Evolutionary conservation across 2,797 vertebrate genomes (phyloP).

Genomic region (Mormyrops attenuatus): DNA sequence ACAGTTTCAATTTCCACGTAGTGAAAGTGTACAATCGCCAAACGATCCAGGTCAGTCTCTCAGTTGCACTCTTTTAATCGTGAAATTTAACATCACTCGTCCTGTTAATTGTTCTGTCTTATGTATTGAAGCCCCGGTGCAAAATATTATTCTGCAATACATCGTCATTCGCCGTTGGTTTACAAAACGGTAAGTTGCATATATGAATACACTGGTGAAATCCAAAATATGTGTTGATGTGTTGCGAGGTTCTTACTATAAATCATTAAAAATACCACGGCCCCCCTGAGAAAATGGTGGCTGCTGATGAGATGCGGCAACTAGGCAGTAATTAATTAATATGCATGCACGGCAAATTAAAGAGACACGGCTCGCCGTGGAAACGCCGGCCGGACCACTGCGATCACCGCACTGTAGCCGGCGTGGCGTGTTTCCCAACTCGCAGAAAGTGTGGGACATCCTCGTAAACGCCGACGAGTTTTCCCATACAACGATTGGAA

Average conservation of each 20-base stretch:
- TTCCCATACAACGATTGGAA: not conserved
- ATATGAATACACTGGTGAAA: not conserved
- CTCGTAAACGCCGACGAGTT: not conserved
- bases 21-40: slow-evolving; percentile 99
- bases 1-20: slow-evolving; percentile 99
- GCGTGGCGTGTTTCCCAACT: not conserved
- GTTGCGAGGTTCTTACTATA: slow-evolving; percentile 26
- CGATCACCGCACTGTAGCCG: not conserved
- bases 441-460: slow-evolving; percentile 5
- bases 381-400: slow-evolving; percentile 15
- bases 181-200: not conserved
- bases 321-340: slow-evolving; percentile 51
- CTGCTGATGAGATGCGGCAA: slow-evolving; percentile 43
- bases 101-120: not conserved
- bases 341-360: slow-evolving; percentile 28
- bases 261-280: slow-evolving; percentile 30
- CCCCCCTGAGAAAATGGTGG: slow-evolving; percentile 4
- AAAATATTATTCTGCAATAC: not conserved
- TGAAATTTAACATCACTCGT: not conserved
- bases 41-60: slow-evolving; percentile 86
- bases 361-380: not conserved
- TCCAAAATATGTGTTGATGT: not conserved
- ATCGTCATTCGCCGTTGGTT: not conserved
- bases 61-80: not conserved
- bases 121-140: not conserved